phyloP scores from a whole-genome alignment of 2,113 vertebrate genomes.

The Lepisosteus oculatus region DNA sequence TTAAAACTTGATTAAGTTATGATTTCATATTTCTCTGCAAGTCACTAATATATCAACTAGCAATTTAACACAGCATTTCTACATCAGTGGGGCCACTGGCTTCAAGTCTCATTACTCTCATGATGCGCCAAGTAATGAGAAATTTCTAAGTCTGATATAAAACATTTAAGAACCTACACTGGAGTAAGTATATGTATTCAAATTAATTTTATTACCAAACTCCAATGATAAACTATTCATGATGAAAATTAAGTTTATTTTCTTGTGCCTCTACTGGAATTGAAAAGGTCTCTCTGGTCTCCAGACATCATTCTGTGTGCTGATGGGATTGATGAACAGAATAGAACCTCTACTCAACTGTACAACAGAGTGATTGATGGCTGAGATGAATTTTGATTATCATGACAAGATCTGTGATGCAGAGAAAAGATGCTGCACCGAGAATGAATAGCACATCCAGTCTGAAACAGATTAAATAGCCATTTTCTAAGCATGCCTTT shows the following conservation, averaged over 20 bases:
- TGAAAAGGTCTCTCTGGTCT: slow-evolving; percentile 59
- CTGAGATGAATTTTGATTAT: slow-evolving; percentile 74
- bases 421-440: slow-evolving; percentile 67
- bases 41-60: not conserved
- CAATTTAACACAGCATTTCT: not conserved
- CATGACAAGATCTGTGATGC: slow-evolving; percentile 64
- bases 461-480: slow-evolving; percentile 45
- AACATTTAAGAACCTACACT: slow-evolving; percentile 3
- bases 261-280: slow-evolving; percentile 20
- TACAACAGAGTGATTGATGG: slow-evolving; percentile 74
- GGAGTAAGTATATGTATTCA: slow-evolving; percentile 13
- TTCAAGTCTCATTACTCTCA: not conserved
- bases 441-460: slow-evolving; percentile 59
- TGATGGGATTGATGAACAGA: slow-evolving; percentile 70
- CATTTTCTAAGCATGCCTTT: slow-evolving; percentile 12
- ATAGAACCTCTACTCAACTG: slow-evolving; percentile 61
- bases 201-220: slow-evolving; percentile 10
- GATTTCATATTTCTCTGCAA: not conserved
- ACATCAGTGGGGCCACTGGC: too few relatives aligned
- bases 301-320: slow-evolving; percentile 68
- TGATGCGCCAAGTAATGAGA: not conserved
- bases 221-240: slow-evolving; percentile 17
- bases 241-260: slow-evolving; percentile 23
- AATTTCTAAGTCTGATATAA: not conserved
- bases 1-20: too few relatives aligned